Conservation (phyloP, 35 echinoderm and acorn worm species). For the Amphiura filiformis region DNA sequence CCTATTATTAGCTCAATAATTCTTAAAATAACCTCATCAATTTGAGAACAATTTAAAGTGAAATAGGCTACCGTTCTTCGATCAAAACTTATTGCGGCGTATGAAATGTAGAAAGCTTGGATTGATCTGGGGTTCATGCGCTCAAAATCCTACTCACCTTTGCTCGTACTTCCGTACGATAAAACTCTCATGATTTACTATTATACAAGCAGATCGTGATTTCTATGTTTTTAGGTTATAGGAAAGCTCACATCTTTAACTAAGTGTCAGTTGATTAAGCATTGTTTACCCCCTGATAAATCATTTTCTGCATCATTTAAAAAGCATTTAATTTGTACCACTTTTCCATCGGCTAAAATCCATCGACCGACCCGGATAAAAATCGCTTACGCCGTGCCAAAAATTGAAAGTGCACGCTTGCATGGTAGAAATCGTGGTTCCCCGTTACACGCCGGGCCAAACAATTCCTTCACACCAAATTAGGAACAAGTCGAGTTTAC, state of each 20-base stretch:
- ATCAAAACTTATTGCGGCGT: too few relatives aligned
- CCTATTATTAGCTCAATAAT: too few relatives aligned
- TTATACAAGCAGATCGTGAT: neutral
- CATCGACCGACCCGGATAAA: neutral
- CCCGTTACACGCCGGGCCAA: neutral
- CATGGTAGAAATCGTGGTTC: neutral
- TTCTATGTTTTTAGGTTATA: neutral
- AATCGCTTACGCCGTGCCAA: neutral
- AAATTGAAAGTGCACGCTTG: neutral
- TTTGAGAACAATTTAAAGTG: too few relatives aligned
- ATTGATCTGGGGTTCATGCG: neutral
- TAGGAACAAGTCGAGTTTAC: neutral
- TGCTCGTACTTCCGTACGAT: neutral
- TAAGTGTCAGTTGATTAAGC: neutral
- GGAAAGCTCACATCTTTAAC: neutral
- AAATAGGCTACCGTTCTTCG: too few relatives aligned
- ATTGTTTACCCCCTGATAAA: conserved; percentile 4
- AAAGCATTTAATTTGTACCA: neutral
- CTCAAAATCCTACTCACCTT: neutral
- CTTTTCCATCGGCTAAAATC: neutral
- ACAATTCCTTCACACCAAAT: neutral
- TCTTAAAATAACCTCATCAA: too few relatives aligned
- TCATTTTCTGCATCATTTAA: conserved; percentile 4
- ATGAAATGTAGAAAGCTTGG: too few relatives aligned
- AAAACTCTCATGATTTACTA: neutral